phyloP scores from a whole-genome alignment of 2,888 invertebrate genomes.

The Micoletzkya japonica region DNA sequence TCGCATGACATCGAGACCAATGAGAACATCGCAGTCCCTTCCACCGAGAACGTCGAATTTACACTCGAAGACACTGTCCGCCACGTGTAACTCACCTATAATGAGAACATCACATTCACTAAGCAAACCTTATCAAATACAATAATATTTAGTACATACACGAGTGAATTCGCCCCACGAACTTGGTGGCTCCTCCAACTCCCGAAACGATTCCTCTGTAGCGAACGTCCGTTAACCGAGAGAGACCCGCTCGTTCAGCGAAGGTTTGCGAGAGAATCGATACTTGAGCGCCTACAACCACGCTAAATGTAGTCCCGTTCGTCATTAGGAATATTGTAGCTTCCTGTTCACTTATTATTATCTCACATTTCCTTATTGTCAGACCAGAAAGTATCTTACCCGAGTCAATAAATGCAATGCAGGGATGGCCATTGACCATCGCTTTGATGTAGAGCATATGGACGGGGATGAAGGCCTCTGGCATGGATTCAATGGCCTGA shows the following conservation, averaged over 20 bases:
- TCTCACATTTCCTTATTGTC: neutral
- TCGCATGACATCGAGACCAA: conserved; percentile 89
- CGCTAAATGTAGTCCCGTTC: neutral
- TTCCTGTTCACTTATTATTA: conserved; percentile 17
- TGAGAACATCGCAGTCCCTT: conserved; percentile 96
- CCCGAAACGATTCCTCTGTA: conserved; percentile 97
- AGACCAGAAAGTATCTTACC: conserved; percentile 67
- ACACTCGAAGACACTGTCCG: conserved; percentile 86
- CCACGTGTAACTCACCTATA: conserved; percentile 83
- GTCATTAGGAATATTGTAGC: neutral
- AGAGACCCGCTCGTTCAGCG: conserved; percentile 71
- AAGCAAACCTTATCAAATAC: neutral
- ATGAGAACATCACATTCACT: too few relatives aligned
- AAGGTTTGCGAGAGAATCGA: conserved; percentile 96
- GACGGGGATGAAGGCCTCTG: conserved; percentile 95
- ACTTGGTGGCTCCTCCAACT: conserved; percentile 91
- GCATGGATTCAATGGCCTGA: conserved; percentile 96
- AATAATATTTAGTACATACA: conserved; percentile 63
- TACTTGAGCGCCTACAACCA: conserved; percentile 76
- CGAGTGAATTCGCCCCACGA: conserved; percentile 94
- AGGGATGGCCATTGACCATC: conserved; percentile 90
- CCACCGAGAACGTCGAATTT: conserved; percentile 95
- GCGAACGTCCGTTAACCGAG: conserved; percentile 75
- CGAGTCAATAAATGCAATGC: conserved; percentile 97
- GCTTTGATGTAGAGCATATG: conserved; percentile 96